phyloP scores from a whole-genome alignment of 2,113 vertebrate species.

The Lepidothrix coronata region DNA sequence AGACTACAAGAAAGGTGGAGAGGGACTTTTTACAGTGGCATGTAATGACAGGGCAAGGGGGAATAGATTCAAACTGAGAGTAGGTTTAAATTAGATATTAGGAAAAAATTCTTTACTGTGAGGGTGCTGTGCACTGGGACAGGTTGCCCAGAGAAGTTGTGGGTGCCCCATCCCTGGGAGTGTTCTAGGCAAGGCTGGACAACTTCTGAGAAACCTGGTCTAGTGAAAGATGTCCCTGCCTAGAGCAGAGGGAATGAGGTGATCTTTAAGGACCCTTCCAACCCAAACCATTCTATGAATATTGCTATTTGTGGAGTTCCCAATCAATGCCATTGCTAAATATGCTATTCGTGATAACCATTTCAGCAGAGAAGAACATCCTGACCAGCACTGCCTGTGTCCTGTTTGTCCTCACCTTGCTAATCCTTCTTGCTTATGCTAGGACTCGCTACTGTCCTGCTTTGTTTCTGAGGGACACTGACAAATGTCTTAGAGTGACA shows the following conservation, averaged over 20 bases:
- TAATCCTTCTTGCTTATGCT: background rate
- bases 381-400: background rate
- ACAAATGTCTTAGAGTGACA: background rate
- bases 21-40: background rate
- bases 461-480: background rate
- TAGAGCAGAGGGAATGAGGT: background rate
- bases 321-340: background rate
- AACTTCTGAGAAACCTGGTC: background rate
- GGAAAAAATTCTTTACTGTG: background rate
- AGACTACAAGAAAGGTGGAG: background rate
- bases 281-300: background rate
- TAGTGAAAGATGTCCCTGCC: background rate
- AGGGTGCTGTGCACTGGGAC: background rate
- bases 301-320: background rate
- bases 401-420: background rate
- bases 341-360: background rate
- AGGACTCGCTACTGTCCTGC: background rate
- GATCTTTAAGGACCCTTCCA: background rate
- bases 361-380: background rate
- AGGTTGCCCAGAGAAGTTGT: background rate
- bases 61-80: background rate
- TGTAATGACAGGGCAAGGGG: accelerated
- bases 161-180: background rate
- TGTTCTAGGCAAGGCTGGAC: background rate
- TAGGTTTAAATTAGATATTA: background rate